Evolutionary conservation across 2,888 invertebrate species (phyloP).

Genomic region (Cataglyphis albicans): DNA sequence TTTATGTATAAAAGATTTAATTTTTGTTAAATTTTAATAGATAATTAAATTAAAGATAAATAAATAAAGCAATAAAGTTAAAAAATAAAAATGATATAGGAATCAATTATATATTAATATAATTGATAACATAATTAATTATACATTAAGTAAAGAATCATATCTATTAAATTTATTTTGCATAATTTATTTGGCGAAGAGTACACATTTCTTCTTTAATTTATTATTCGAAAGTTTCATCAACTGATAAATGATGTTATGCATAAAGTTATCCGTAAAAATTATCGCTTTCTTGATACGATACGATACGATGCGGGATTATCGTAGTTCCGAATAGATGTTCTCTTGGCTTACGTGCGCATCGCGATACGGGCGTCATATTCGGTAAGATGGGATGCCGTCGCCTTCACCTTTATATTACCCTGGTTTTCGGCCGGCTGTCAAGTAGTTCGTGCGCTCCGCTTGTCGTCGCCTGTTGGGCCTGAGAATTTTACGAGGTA

Average conservation of each 20-base stretch:
- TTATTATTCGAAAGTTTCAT: not conserved
- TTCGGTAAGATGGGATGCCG: conserved; percentile 32
- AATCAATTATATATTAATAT: not conserved
- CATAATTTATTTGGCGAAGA: not conserved
- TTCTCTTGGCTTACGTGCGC: conserved; percentile 21
- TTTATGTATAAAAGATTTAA: not conserved
- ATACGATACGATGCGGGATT: not conserved
- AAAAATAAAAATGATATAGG: not conserved
- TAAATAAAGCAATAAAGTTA: not conserved
- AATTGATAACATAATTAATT: not conserved
- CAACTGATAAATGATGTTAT: not conserved
- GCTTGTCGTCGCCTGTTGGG: conserved; percentile 63
- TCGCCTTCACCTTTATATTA: conserved; percentile 45
- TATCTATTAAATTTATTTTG: not conserved
- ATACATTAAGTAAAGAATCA: not conserved
- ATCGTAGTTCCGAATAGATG: conserved; percentile 15
- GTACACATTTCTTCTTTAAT: not conserved
- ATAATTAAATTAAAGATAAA: not conserved
- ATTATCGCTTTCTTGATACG: not conserved
- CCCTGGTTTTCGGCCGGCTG: conserved; percentile 39
- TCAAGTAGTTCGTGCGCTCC: conserved; percentile 56
- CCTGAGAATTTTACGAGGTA: conserved; percentile 71
- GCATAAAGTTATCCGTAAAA: not conserved
- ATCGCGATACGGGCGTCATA: conserved; percentile 31
- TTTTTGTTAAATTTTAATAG: not conserved